These are phyloP conservation scores for Trissolcus brochymenae DNA, from an alignment of 2,888 invertebrate genomes.

Conservation along the genomic window DNA sequence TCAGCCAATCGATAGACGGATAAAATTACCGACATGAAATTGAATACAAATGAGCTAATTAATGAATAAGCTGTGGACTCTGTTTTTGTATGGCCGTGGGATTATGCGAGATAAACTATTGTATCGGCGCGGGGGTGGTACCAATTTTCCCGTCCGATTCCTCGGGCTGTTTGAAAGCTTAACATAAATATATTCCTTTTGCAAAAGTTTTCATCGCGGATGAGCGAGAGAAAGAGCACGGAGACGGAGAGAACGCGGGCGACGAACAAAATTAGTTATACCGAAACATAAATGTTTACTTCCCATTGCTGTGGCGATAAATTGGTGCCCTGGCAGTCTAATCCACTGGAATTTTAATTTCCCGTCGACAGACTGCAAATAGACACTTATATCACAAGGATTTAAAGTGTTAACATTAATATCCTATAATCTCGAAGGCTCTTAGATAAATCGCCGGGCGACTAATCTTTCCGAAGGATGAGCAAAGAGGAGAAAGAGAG, in stretches of 20 bases:
- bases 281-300: slow-evolving; percentile 21
- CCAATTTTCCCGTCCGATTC: no score
- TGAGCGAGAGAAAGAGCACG: no score
- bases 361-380: slow-evolving; percentile 43
- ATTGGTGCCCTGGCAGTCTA: slow-evolving; percentile 18
- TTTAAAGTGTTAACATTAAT: slow-evolving; percentile 46
- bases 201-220: no score
- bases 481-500: slow-evolving; percentile 8
- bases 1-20: no score
- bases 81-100: no score
- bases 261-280: no score
- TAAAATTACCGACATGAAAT: neutral
- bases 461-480: slow-evolving; percentile 28
- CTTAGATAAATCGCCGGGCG: slow-evolving; percentile 33
- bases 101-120: neutral
- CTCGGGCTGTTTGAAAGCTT: neutral
- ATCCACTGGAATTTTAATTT: slow-evolving; percentile 37
- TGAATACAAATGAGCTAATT: neutral
- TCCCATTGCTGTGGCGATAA: slow-evolving; percentile 16
- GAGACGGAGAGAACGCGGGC: no score
- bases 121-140: no score
- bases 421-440: slow-evolving; percentile 44
- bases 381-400: slow-evolving; percentile 45
- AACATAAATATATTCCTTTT: no score
- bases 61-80: neutral